Base-by-base conservation (phyloP, 2,888 invertebrate genomes). In the Spilarctia lutea region DNA sequence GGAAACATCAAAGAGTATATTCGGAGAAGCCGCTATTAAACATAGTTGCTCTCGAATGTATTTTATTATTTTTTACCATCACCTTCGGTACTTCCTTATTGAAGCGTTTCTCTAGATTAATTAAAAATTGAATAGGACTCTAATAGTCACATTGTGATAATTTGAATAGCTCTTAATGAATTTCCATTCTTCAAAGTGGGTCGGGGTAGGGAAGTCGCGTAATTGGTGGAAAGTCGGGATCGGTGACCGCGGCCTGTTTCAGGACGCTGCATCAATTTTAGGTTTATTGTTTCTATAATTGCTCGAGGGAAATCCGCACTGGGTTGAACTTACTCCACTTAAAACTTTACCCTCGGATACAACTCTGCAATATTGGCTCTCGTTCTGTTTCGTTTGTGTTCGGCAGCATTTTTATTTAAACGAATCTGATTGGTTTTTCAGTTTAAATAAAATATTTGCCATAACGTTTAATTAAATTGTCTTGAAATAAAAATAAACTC, bases 251-350 rank as follows among this genome's bases (percentile, higher is more conserved):
- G 85, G 88, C 85, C 85, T 85, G 86, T 88, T 89, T 87, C 88
- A 88, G 90, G 88, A 89, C 87, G 86, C 89, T 91, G 92, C 92
- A 90, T 92, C 91, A 94, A 94, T 94, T 95, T 94, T 91, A 93
- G 91, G 90, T 94, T 94, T 93, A 95, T 95, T 95, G 95, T 95
- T 94, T 94, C 92, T 88, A 92, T 94, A 95, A 95, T 94, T 94
- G 92, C 94, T 94, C 91, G 84, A 89, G 91, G 91, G 89, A 91
- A 91, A 91, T 91, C 88, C 85, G 81, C 87, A 88, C 86, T 81
- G 87, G 86, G 83, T 90, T 88, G 77, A 81, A 84, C 85, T 83
- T 85, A 89, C 85, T 90, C 88, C 87, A 84, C 86, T 89, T 86
- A 81, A 89, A 92, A 91, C 88, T 93, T 91, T 86, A 81, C 75